Base-by-base conservation (phyloP, 2,113 vertebrate species). In the Aptenodytes forsteri region DNA sequence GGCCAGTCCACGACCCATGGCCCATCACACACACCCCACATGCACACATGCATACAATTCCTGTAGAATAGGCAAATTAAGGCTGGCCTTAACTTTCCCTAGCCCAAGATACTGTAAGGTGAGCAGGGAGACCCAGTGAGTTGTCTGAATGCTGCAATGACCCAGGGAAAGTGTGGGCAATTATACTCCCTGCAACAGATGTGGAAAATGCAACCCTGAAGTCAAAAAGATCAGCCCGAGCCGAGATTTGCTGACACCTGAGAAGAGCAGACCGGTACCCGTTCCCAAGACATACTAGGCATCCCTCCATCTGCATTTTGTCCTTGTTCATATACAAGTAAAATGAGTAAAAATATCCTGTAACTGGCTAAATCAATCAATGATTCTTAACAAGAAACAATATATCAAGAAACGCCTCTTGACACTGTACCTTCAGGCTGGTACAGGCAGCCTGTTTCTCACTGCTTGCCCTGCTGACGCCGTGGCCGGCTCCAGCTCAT, bases 241-340 rank as follows among this genome's bases (percentile, higher is more conserved):
- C 42, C 36, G 72, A 62, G 76, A 50, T 55, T 26, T 55, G 38
- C 55, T 58, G 42, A 29, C 26, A 78, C 36, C 10, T 46, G 21
- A 70, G 71, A 78, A 71, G 7, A 59, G 84, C 7, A 42, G 55
- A 32, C 7, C 16, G 18, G 46, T 70, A 72, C 49, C 40, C 5
- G 0, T 64, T 81, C 56, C 69, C 0, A 0, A 77, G 72, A 44
- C 32, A 46, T 0, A 2, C 7, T 32, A 58, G 30, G 21, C 25
- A 56, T 54, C 15, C 29, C n/a, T 84, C 65, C 46, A 67, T 54
- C n/a, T 86, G 42, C 61, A 34, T 46, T 84, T 94, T 84, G 44
- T 71, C 47, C 42, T 78, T 52, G 13, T 64, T 86, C 13, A 29
- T 18, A 65, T 30, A 27, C 23, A 73, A 89, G n/a, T 38, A 85